Base-by-base conservation (phyloP, 2,888 invertebrate species). In the Nesidiocoris tenuis region DNA sequence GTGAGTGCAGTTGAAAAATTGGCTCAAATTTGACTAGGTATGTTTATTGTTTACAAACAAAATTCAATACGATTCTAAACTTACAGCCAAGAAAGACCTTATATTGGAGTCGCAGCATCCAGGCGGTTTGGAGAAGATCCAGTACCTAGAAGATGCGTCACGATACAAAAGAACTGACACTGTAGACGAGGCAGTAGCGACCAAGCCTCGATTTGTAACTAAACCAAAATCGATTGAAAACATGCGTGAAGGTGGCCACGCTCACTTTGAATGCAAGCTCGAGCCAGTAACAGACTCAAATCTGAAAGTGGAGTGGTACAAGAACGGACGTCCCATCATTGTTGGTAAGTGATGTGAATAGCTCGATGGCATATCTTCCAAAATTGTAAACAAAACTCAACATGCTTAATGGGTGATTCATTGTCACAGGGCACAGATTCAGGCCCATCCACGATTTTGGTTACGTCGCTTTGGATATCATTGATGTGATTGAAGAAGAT, bases 381-480 rank as follows among this genome's bases (percentile, higher is more conserved):
- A 54, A 19, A 5, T 55, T n/a, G 19, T 19, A 64, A 64, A 5
- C 19, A 18, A 64, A 64, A 19, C 19, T 64, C 12, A 39, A 39
- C 5, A 39, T 39, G 3, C 12, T 12, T 12, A 39, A 39, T 12
- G 12, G 39, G 39, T 7, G 39, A 39, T 39, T 7, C 39, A 39
- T 39, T 39, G 3, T 39, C 39, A 39, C 78, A 88, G 89, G 96
- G 66, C 96, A 96, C 83, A 90, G 97, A 82, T 98, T 96, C 87
- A 90, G 96, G 81, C 96, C 97, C 76, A 95, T 96, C 83, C 96
- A 97, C 83, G 98, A 99, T 84, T 98, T 99, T 84, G 98, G 98
- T 57, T 98, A 97, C 83, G 98, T 98, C 21, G 97, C 98, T 17
- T 87, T 99, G 79, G 98, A 98, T 82, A 95, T 99, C 79, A 90